Percentiles rank a stretch among this genome's conserved stretches.
phyloP scores from a whole-genome alignment of 2,113 vertebrate genomes.

The Seriola quinqueradiata region DNA sequence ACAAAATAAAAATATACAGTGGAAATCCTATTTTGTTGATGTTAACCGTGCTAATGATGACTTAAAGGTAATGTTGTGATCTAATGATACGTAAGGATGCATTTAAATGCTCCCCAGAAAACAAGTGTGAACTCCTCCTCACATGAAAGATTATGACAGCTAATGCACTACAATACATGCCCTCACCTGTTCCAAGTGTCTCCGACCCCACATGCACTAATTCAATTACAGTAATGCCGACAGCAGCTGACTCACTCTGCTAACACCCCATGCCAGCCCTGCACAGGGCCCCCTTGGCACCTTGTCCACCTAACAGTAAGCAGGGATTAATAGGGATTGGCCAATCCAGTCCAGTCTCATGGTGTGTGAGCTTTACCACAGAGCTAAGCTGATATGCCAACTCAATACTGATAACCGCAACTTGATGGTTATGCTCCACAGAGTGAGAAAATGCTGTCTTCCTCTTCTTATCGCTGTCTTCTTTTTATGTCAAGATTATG shows the following conservation, averaged over 20 bases:
- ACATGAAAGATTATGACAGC: not conserved
- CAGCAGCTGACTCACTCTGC: slow-evolving; percentile 69
- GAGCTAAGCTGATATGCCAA: slow-evolving; percentile 64
- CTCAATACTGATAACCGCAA: slow-evolving; percentile 53
- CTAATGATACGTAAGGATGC: not conserved
- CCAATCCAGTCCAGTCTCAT: slow-evolving; percentile 71
- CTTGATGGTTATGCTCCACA: slow-evolving; percentile 46
- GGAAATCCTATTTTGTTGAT: not conserved
- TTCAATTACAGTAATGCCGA: slow-evolving; percentile 74
- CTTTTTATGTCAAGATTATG: not conserved
- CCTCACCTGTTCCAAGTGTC: slow-evolving; percentile 21
- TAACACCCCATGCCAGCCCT: slow-evolving; percentile 53
- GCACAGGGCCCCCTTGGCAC: slow-evolving; percentile 67
- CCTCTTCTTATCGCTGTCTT: not conserved
- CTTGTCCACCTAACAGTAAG: slow-evolving; percentile 69
- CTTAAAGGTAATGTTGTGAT: not conserved
- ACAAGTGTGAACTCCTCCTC: not conserved
- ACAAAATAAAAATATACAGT: not conserved
- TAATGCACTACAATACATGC: not conserved
- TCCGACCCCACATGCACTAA: slow-evolving; percentile 55
- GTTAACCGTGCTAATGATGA: not conserved
- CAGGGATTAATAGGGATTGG: slow-evolving; percentile 81
- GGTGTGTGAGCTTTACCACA: slow-evolving; percentile 70
- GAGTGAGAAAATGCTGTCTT: slow-evolving; percentile 3
- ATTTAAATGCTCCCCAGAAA: not conserved